Evolutionary conservation across 2,797 vertebrate genomes (phyloP).

Genomic region (Phyllotis vaccarum): DNA sequence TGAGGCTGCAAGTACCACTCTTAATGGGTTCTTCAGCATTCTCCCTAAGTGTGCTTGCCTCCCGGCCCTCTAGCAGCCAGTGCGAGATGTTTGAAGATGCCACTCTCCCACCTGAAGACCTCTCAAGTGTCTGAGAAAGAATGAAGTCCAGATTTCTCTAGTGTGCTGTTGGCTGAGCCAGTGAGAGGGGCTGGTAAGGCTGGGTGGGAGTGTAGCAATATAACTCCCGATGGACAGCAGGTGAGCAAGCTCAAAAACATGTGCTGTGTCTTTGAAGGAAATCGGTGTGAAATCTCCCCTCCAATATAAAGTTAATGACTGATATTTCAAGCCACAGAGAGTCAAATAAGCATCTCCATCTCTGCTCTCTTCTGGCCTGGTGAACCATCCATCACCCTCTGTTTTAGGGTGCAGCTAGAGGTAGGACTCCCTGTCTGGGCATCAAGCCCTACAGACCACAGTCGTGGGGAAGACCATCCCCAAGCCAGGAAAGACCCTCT

Average conservation of each 20-base stretch:
- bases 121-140: not conserved
- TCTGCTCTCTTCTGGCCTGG: not conserved
- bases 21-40: not conserved
- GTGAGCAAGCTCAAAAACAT: not conserved
- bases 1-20: rapidly evolving
- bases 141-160: not conserved
- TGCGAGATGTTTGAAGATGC: not conserved
- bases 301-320: not conserved
- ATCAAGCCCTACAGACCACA: not conserved
- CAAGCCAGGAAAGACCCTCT: not conserved
- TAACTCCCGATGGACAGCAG: not conserved
- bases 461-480: not conserved
- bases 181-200: not conserved
- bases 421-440: not conserved
- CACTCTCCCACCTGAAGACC: not conserved
- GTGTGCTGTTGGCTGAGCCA: not conserved
- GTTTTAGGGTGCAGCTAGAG: not conserved
- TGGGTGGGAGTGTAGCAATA: not conserved
- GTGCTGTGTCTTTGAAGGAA: not conserved
- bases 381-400: not conserved
- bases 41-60: not conserved
- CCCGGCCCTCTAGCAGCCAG: not conserved
- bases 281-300: not conserved
- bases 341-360: not conserved
- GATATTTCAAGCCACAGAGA: not conserved